Conservation (phyloP, 2,888 invertebrate species). For the Melieria picta region DNA sequence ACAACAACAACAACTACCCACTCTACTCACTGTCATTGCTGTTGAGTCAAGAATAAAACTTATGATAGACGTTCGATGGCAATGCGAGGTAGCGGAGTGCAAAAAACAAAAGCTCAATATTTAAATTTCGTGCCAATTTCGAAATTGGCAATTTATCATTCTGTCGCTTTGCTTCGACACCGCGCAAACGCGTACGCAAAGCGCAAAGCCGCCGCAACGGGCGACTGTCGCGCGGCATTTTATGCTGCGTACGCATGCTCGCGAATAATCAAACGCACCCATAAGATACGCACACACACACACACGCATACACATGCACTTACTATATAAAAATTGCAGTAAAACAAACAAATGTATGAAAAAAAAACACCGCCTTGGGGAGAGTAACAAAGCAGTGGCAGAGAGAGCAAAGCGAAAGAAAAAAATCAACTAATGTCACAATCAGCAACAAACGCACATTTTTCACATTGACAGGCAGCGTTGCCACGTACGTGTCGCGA, state of each 20-base stretch:
- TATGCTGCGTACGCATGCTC: slow-evolving; percentile 56
- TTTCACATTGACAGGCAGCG: slow-evolving; percentile 56
- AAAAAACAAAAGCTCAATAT: neutral
- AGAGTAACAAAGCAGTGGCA: too few species aligned
- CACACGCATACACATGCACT: neutral
- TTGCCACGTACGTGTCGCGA: slow-evolving; percentile 34
- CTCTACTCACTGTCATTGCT: neutral
- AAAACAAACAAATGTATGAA: neutral
- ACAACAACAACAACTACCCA: neutral
- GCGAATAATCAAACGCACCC: slow-evolving; percentile 54
- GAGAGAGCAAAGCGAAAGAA: too few species aligned
- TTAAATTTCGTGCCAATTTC: slow-evolving; percentile 35
- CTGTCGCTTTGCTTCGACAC: slow-evolving; percentile 39
- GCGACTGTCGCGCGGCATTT: slow-evolving; percentile 24
- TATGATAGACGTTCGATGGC: neutral
- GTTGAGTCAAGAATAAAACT: slow-evolving; percentile 1
- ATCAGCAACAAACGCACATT: slow-evolving; percentile 52
- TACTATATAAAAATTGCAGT: neutral
- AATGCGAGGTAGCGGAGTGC: too few species aligned
- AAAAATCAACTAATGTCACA: slow-evolving; percentile 54
- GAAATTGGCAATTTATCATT: slow-evolving; percentile 51
- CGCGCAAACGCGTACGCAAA: slow-evolving; percentile 17
- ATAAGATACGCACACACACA: neutral
- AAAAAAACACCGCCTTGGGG: neutral
- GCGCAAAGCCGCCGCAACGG: too few species aligned